Base-by-base conservation (phyloP, 2,797 vertebrate genomes). In the Lophura swinhoii region DNA sequence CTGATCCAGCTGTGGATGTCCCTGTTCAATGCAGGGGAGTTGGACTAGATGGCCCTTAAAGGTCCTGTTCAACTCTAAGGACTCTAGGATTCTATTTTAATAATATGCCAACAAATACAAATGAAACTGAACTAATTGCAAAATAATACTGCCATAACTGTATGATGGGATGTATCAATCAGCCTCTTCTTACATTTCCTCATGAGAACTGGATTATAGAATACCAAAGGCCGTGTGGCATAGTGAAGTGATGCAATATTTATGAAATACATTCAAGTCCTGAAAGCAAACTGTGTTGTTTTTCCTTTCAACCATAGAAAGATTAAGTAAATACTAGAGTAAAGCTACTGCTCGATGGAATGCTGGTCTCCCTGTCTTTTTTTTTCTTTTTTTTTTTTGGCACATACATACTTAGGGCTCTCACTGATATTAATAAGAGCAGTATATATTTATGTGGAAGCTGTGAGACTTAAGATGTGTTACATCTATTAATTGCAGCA, bases 111-210 rank as follows among this genome's bases (percentile, higher is more conserved):
- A 93, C 23, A 63, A 77, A 88, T 51, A 64, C 58, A 88, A 91
- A 53, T 68, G 63, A 49, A 93, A 79, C 62, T 72, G 43, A 79
- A 31, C 31, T 71, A 31, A 39, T 88, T 87, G 43, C 44, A 84
- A 76, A 85, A 69, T 59, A 51, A 43, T 31, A 15, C 37, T 53
- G 9, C 39, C 49, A 2, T 33, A 84, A 72, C 37, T 33, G 18
- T 68, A 28, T 67, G 51, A 48, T 84, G 70, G 37, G 60, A 29
- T 60, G 11, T 80, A 23, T 93, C 58, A 71, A 56, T 66, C 67
- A 39, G 35, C 82, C 87, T 79, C 49, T 94, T 88, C 75, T 84
- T 76, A 81, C 10, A 4, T 20, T 77, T 81, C 72, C 73, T 93
- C 48, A 51, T 12, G 43, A 85, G 63, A 16, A 87, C 2, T 8